These are phyloP conservation scores for Cotesia typhae DNA, from an alignment of 1,140 invertebrate species.

Conservation along the genomic window DNA sequence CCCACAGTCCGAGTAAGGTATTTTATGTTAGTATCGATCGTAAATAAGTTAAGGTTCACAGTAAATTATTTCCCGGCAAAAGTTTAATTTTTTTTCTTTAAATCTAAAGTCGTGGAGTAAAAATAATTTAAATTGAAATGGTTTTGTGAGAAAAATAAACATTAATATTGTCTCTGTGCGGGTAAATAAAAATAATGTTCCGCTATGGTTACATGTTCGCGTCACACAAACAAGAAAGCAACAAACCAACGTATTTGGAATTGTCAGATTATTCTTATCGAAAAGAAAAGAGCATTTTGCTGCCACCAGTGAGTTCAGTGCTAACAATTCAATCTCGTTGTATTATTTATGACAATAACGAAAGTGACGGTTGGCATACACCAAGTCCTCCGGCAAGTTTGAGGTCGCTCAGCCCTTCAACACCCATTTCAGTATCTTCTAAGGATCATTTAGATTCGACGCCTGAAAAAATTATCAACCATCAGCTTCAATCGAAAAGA, in stretches of 20 bases:
- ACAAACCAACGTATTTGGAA: constrained; percentile 52
- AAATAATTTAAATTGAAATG: background rate
- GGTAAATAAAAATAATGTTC: constrained; percentile 64
- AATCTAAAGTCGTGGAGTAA: background rate
- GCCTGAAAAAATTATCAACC: background rate
- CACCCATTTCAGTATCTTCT: constrained; percentile 49
- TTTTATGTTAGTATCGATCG: background rate
- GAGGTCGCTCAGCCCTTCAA: constrained; percentile 67
- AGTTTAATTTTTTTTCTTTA: no score
- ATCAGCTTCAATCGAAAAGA: constrained; percentile 1
- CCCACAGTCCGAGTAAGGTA: constrained; percentile 41
- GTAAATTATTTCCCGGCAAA: background rate
- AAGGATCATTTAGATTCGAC: constrained; percentile 37
- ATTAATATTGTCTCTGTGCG: constrained; percentile 18
- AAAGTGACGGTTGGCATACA: constrained; percentile 70
- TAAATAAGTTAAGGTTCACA: background rate
- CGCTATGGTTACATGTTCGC: constrained; percentile 63
- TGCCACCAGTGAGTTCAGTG: constrained; percentile 56
- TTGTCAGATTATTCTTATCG: constrained; percentile 53
- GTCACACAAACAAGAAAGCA: constrained; percentile 49
- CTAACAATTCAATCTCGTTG: constrained; percentile 51
- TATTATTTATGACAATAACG: constrained; percentile 56
- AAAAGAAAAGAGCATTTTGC: constrained; percentile 47
- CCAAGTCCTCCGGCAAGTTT: constrained; percentile 69
- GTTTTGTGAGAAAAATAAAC: background rate